Percentiles rank a stretch among this genome's conserved stretches.
These are phyloP conservation scores for Caenorhabditis briggsae DNA, from an alignment of 1,140 invertebrate genomes.

Conservation along the genomic window DNA sequence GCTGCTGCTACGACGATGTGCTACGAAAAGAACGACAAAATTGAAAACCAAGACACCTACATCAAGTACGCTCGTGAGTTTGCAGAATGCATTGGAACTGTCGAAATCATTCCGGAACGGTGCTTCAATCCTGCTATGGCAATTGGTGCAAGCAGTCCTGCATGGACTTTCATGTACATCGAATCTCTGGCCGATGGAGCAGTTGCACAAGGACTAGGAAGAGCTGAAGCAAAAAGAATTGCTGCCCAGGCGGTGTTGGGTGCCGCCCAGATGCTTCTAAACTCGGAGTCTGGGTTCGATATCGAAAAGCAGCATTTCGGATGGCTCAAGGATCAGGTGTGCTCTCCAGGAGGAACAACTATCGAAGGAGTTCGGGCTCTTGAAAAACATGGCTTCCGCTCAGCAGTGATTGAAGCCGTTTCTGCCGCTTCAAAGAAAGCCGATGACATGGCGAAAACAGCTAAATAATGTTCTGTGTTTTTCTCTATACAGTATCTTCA, in stretches of 20 bases:
- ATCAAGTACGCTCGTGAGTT: slow-evolving; percentile 15
- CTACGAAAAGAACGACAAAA: slow-evolving; percentile 14
- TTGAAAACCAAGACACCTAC: neutral
- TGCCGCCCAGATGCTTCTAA: slow-evolving; percentile 4
- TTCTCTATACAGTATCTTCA: neutral
- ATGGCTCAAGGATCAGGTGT: slow-evolving; percentile 90
- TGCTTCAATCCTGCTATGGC: slow-evolving; percentile 90
- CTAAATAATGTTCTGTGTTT: neutral
- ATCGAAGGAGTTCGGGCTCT: slow-evolving; percentile 87
- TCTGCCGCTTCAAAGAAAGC: slow-evolving; percentile 3
- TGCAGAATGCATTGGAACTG: slow-evolving; percentile 59
- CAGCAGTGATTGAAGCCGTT: slow-evolving; percentile 14
- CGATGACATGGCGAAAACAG: slow-evolving; percentile 17
- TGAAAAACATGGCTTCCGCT: slow-evolving; percentile 81
- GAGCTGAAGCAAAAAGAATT: slow-evolving; percentile 59
- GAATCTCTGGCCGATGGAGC: slow-evolving; percentile 66
- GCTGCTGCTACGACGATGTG: slow-evolving; percentile 11
- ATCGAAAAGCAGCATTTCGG: slow-evolving; percentile 83
- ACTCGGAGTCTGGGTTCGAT: slow-evolving; percentile 43
- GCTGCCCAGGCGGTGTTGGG: slow-evolving; percentile 65
- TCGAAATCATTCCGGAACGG: slow-evolving; percentile 81
- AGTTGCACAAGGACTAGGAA: slow-evolving; percentile 56
- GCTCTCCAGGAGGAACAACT: slow-evolving; percentile 91
- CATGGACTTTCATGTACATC: slow-evolving; percentile 81
- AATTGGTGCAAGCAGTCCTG: slow-evolving; percentile 91